Conservation (phyloP, 2,113 vertebrate species). For the Seriola aureovittata region DNA sequence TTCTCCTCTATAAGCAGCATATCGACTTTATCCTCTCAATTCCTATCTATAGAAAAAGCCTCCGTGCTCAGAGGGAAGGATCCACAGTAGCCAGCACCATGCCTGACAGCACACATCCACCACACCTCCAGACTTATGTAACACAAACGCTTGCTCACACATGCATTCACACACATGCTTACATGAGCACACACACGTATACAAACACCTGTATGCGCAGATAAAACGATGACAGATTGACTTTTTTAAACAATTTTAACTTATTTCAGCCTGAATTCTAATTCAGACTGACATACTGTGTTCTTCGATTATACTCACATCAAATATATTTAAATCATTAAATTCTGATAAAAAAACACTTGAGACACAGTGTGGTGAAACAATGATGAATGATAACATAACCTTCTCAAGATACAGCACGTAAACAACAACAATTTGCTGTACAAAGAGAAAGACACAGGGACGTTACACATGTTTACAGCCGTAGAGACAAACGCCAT, state of each 20-base stretch:
- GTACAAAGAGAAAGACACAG: not conserved
- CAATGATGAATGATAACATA: not conserved
- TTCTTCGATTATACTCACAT: not conserved
- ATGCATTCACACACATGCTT: conserved; percentile 33
- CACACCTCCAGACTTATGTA: conserved; percentile 70
- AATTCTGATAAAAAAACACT: not conserved
- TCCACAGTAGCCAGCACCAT: conserved; percentile 62
- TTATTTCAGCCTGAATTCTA: not conserved
- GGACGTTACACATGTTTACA: conserved; percentile 17
- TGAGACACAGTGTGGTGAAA: not conserved
- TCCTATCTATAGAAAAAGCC: conserved; percentile 32
- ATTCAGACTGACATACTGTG: not conserved
- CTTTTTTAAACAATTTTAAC: not conserved
- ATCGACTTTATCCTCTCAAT: conserved; percentile 19
- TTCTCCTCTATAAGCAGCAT: not conserved
- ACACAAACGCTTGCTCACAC: conserved; percentile 33
- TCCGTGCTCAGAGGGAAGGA: conserved; percentile 39
- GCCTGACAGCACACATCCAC: conserved; percentile 50
- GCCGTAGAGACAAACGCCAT: not conserved
- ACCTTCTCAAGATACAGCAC: not conserved
- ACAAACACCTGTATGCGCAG: conserved; percentile 36
- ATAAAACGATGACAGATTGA: not conserved
- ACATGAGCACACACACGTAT: not conserved
- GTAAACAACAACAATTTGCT: not conserved
- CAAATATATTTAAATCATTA: not conserved